Evolutionary conservation across 2,113 vertebrate genomes (phyloP).

Genomic region (Podarcis raffonei): DNA sequence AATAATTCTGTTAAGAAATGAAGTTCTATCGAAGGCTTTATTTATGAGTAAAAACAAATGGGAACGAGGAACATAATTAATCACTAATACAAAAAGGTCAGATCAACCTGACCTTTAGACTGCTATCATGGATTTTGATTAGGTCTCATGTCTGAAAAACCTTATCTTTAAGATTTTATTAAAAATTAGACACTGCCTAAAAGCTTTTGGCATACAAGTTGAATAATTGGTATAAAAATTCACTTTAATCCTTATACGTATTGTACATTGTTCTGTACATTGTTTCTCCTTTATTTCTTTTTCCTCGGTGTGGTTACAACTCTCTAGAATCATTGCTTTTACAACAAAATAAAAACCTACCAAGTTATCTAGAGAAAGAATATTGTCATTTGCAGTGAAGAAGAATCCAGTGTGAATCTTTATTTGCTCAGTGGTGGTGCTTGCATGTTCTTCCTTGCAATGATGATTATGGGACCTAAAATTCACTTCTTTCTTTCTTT

Average conservation of each 20-base stretch:
- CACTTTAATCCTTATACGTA: background rate
- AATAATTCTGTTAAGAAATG: rapidly evolving
- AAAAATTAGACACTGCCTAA: background rate
- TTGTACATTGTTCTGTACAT: background rate
- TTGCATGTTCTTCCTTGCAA: background rate
- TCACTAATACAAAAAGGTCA: constrained; percentile 19
- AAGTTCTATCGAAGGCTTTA: background rate
- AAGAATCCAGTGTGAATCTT: background rate
- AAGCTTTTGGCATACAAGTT: background rate
- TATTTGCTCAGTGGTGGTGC: background rate
- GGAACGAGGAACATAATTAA: constrained; percentile 24
- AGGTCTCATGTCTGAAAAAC: background rate
- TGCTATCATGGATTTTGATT: constrained; percentile 24
- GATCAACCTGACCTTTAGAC: constrained; percentile 7
- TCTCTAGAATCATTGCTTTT: background rate
- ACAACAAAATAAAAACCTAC: background rate
- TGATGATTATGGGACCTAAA: background rate
- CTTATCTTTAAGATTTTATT: background rate
- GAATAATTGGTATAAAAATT: background rate
- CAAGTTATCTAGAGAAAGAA: background rate
- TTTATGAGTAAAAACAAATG: constrained; percentile 34
- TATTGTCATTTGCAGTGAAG: background rate
- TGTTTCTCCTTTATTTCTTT: background rate
- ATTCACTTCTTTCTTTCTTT: constrained; percentile 31
- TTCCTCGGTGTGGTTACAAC: background rate